These are phyloP conservation scores for Lamellibrachia luymesi DNA, from an alignment of 1,140 invertebrate genomes.

Conservation along the genomic window DNA sequence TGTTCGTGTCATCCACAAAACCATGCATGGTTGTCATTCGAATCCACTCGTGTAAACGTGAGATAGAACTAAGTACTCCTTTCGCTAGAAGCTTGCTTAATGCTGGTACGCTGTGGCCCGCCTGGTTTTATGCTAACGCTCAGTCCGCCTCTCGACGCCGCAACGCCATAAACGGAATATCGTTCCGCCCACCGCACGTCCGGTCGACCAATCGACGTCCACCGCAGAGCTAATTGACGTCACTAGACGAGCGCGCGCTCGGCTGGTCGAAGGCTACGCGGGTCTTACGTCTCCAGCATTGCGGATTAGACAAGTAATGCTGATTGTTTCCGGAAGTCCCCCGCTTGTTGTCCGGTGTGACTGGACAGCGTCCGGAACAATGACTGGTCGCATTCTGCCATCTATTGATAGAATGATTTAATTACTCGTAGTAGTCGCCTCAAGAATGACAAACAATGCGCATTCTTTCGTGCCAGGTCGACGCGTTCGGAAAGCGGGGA, in stretches of 20 bases:
- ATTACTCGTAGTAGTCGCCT: background rate
- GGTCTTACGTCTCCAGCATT: background rate
- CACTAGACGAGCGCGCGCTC: background rate
- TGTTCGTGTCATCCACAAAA: background rate
- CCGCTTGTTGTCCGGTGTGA: background rate
- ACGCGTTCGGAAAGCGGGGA: background rate
- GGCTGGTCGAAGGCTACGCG: background rate
- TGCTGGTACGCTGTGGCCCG: background rate
- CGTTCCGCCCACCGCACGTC: background rate
- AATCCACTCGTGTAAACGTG: background rate
- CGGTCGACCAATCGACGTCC: background rate
- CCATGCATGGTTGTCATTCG: background rate
- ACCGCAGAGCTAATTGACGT: background rate
- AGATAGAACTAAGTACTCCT: background rate
- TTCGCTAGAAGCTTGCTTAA: background rate
- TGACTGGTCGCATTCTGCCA: background rate
- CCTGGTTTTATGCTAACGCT: background rate
- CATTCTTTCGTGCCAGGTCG: background rate
- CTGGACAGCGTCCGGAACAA: background rate
- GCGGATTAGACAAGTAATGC: background rate
- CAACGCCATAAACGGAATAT: background rate
- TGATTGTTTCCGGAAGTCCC: slow-evolving; percentile 3
- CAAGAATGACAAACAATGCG: background rate
- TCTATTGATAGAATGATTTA: background rate
- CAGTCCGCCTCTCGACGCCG: background rate